Conservation (phyloP, 2,888 invertebrate genomes). For the Caenorhabditis virilis region DNA sequence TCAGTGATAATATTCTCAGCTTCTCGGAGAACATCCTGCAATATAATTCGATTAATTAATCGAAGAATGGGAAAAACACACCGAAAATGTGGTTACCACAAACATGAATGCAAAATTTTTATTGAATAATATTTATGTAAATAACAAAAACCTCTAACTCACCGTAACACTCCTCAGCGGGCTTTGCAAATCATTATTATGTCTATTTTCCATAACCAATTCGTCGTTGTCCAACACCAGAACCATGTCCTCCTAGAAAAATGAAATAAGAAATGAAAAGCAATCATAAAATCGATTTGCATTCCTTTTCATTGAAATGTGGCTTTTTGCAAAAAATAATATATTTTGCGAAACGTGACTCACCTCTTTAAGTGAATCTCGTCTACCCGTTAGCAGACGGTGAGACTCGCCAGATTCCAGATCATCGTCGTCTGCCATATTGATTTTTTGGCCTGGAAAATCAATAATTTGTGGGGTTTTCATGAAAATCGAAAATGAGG, state of each 20-base stretch:
- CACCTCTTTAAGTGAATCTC: slow-evolving; percentile 25
- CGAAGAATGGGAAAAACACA: too few relatives aligned
- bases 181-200: slow-evolving; percentile 40
- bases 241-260: slow-evolving; percentile 36
- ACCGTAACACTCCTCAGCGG: slow-evolving; percentile 49
- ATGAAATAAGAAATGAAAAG: background rate
- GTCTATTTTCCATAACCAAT: slow-evolving; percentile 36
- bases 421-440: too few relatives aligned
- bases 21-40: slow-evolving; percentile 53
- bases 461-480: too few relatives aligned
- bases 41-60: background rate
- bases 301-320: background rate
- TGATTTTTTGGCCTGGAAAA: too few relatives aligned
- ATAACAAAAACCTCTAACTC: slow-evolving; percentile 17
- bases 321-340: slow-evolving; percentile 6
- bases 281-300: background rate
- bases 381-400: slow-evolving; percentile 16
- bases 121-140: too few relatives aligned
- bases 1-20: slow-evolving; percentile 53
- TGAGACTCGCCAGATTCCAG: too few relatives aligned
- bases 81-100: too few relatives aligned
- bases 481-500: too few relatives aligned
- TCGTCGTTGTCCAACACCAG: slow-evolving; percentile 43
- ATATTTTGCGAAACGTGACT: background rate
- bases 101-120: too few relatives aligned